These are phyloP conservation scores for Labeo calbasu DNA, from an alignment of 2,797 vertebrate genomes.

Conservation along the genomic window DNA sequence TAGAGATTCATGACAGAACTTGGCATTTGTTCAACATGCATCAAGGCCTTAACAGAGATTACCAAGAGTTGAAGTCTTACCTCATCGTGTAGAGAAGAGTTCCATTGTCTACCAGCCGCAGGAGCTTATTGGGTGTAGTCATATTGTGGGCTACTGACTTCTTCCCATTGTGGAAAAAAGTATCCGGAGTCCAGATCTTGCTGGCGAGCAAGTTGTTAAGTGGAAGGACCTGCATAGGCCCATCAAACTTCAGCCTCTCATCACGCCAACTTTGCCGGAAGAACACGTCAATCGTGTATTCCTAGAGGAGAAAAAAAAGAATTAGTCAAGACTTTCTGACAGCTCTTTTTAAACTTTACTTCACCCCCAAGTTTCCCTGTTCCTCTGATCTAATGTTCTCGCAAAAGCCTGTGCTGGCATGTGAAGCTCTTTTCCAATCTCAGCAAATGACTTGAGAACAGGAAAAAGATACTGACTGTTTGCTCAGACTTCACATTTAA, in stretches of 20 bases:
- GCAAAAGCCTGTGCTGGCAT: conserved; percentile 28
- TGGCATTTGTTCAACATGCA: neutral
- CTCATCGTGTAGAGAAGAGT: conserved; percentile 98
- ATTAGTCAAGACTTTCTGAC: conserved; percentile 38
- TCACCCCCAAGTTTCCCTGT: conserved; percentile 23
- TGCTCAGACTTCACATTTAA: conserved; percentile 29
- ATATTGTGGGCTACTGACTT: conserved; percentile 99
- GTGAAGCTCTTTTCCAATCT: conserved; percentile 31
- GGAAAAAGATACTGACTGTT: neutral
- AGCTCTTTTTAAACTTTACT: conserved; percentile 39
- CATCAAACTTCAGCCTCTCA: conserved; percentile 95
- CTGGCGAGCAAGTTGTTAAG: conserved; percentile 97
- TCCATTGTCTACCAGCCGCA: conserved; percentile 96
- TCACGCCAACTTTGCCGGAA: conserved; percentile 98
- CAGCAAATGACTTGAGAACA: conserved; percentile 17
- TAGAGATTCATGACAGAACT: too few relatives aligned
- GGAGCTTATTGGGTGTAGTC: conserved; percentile 97
- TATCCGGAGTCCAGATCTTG: conserved; percentile 99
- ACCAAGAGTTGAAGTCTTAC: conserved; percentile 70
- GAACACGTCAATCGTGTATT: conserved; percentile 98
- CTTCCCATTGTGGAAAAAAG: conserved; percentile 98
- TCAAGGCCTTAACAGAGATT: neutral
- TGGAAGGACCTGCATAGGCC: conserved; percentile 95
- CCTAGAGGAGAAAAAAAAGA: conserved; percentile 74
- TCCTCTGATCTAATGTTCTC: conserved; percentile 46